A percentile compares a stretch with the other conserved stretches of the same genome.
These are phyloP conservation scores for Carassius gibelio DNA, from an alignment of 2,113 vertebrate species.

Conservation along the genomic window DNA sequence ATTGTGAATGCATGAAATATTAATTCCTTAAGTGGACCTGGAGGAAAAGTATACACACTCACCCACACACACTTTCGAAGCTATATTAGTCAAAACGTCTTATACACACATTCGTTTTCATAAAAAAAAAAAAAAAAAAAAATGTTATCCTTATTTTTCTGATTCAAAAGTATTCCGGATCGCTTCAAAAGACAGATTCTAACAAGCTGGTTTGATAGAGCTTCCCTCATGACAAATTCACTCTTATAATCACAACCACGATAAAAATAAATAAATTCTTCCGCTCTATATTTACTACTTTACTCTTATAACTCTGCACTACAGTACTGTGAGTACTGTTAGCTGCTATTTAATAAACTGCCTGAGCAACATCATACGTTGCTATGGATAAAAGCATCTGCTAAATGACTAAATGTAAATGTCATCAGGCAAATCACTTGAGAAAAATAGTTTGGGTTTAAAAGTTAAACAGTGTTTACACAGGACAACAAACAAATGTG, in stretches of 20 bases:
- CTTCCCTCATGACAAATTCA: not conserved
- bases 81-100: not conserved
- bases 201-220: not conserved
- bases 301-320: not conserved
- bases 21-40: conserved; percentile 32
- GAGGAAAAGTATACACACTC: not conserved
- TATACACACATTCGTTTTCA: not conserved
- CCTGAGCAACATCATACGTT: not conserved
- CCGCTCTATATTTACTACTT: not conserved
- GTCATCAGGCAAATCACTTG: not conserved
- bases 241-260: not conserved
- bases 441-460: not conserved
- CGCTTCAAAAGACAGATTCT: not conserved
- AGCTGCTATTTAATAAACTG: not conserved
- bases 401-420: not conserved
- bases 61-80: not conserved
- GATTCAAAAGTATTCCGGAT: not conserved
- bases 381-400: not conserved
- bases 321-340: not conserved
- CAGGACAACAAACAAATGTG: not conserved
- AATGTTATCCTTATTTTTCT: not conserved
- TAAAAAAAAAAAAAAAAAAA: not conserved
- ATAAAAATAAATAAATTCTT: too few species aligned
- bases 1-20: conserved; percentile 45
- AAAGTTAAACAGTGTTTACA: not conserved